Evolutionary conservation across 1,140 invertebrate genomes (phyloP).

Genomic region (Drosophila teissieri): DNA sequence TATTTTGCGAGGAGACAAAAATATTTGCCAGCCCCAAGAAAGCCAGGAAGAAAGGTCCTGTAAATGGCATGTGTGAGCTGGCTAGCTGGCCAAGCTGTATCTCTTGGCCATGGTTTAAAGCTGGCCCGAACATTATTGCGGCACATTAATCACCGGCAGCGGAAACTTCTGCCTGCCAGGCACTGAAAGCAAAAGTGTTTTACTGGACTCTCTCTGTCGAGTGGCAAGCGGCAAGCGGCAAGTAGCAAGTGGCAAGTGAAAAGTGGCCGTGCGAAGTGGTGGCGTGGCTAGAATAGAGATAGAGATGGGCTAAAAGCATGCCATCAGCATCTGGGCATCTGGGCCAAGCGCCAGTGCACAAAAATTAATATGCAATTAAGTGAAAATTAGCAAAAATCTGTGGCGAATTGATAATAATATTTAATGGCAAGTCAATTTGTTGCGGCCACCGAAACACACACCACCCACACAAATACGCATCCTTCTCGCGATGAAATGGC

Average conservation of each 20-base stretch:
- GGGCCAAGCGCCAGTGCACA: conserved; percentile 35
- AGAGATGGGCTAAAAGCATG: conserved; percentile 57
- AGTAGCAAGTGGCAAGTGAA: conserved; percentile 1
- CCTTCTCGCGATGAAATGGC: background rate
- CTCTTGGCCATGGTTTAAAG: conserved; percentile 71
- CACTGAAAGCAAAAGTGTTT: conserved; percentile 78
- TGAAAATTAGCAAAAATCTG: conserved; percentile 67
- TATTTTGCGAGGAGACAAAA: conserved; percentile 75
- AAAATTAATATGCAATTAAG: conserved; percentile 80
- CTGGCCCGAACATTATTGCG: conserved; percentile 68
- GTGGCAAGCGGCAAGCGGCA: conserved; percentile 60
- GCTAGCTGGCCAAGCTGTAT: conserved; percentile 30
- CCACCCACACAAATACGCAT: background rate
- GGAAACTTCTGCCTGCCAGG: conserved; percentile 57
- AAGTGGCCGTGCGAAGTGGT: background rate
- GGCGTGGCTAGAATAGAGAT: background rate
- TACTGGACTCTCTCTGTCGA: conserved; percentile 58
- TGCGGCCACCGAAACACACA: conserved; percentile 29
- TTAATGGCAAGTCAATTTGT: conserved; percentile 76
- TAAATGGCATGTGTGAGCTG: conserved; percentile 37
- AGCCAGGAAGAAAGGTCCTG: conserved; percentile 26
- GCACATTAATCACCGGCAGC: conserved; percentile 73
- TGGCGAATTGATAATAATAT: conserved; percentile 77
- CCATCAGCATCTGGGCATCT: conserved; percentile 54
- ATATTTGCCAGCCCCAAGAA: conserved; percentile 72